phyloP scores from a whole-genome alignment of 1,140 invertebrate genomes.

The Bombus superbus region DNA sequence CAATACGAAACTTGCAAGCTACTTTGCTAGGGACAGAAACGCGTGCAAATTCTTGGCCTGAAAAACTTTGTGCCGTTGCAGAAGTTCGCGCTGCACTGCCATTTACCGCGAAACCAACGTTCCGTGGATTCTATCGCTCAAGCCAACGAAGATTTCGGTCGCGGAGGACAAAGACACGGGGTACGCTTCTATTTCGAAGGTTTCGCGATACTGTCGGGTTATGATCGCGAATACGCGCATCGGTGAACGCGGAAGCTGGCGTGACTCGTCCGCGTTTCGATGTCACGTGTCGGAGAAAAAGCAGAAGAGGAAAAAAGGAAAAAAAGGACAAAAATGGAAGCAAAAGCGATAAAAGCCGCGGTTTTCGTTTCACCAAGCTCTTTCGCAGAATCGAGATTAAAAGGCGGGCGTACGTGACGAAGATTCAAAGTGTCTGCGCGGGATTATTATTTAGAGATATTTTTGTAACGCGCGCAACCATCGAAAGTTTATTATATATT shows the following conservation, averaged over 20 bases:
- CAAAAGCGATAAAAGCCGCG: neutral
- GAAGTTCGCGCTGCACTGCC: conserved; percentile 6
- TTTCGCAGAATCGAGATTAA: conserved; percentile 10
- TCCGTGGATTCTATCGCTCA: conserved; percentile 5
- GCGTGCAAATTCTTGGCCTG: conserved; percentile 23
- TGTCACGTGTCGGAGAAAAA: neutral
- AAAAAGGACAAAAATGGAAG: neutral
- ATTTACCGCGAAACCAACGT: conserved; percentile 21
- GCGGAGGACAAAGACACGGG: neutral
- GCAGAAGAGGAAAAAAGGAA: neutral
- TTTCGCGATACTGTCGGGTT: conserved; percentile 15
- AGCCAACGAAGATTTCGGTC: neutral
- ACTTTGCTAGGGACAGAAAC: neutral
- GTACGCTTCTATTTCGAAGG: neutral
- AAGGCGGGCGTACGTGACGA: neutral
- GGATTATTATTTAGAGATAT: neutral
- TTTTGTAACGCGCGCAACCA: neutral
- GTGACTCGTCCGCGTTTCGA: neutral
- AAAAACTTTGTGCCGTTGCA: conserved; percentile 7
- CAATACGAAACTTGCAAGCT: conserved; percentile 19
- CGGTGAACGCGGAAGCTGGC: neutral
- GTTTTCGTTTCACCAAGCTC: neutral
- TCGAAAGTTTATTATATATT: neutral
- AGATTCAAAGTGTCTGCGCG: neutral
- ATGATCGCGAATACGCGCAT: neutral